Evolutionary conservation across 1,140 invertebrate species (phyloP), one percentile per base, ranked within the genome.

Genomic region (Panulirus ornatus): DNA sequence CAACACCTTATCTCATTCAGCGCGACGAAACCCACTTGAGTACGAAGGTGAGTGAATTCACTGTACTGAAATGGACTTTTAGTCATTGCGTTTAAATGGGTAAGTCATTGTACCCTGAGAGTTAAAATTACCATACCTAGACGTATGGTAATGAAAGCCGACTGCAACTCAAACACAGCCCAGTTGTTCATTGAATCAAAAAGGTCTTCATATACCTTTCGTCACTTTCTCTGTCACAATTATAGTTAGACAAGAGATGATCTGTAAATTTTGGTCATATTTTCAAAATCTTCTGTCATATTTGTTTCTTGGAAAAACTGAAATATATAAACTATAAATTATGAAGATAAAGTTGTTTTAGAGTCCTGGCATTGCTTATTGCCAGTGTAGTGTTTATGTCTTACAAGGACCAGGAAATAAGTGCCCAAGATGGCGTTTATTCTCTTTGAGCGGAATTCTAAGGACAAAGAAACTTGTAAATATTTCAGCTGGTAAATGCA

Each of bases 261-360:
- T 79, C 22, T 79, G 76, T 79, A 79, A 79, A 79, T 79, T 79
- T 79, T 79, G 76, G 76, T n/a, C 42, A 79, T 27, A 27, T 44
- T 79, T 79, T 30, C 40, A 47, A 42, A 79, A 79, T 79, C 22
- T 42, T 47, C 40, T 79, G 42, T 3, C 58, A 27, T 58, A 19
- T 58, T 66, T 66, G 27, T 66, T 66, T 66, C 27, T 66, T 66
- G n/a, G 58, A 27, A 5, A 11, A 66, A 30, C n/a, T 30, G 58
- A 66, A 66, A 66, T 66, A 66, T 66, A 66, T 19, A 22, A n/a
- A n/a, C n/a, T 58, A 58, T 58, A 22, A 66, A 66, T 66, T 66
- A 6, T 66, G 1, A 8, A 66, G 58, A 66, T 30, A 66, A 22
- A 66, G 27, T 30, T 66, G 58, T 66, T 66, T 27, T 30, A n/a